Evolutionary conservation across 2,113 vertebrate genomes (phyloP), one percentile per base, ranked within the genome.

Genomic region (Danio rerio): DNA sequence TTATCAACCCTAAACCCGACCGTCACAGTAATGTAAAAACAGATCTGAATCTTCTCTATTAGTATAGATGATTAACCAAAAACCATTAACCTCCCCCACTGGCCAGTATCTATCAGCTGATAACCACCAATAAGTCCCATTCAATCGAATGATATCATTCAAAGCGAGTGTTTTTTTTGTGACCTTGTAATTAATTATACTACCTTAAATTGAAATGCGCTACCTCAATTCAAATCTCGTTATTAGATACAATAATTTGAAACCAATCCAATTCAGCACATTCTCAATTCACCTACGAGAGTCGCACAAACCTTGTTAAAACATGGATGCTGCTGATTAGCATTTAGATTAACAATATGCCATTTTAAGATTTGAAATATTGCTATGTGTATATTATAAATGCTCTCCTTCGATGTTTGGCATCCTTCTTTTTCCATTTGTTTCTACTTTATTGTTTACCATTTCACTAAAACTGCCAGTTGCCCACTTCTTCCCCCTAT

Each of bases 291-390:
- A 20, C 7, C 10, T 18, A 61, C 0, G 58, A 61, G 21, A 20
- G 58, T n/a, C 58, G 21, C n/a, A 61, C 58, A 31, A 21, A 21
- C 58, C 58, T 5, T 61, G 18, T 11, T 72, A 65, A n/a, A 68
- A 78, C 12, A 66, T 56, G 16, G 53, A 81, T 75, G 79, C 79
- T 86, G 82, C 85, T 86, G 78, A 81, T 45, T 16, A 13, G 71
- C 63, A 69, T 69, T 69, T 72, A 62, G 61, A 31, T 31, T 31
- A 31, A 31, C 3, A 13, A 75, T 52, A 56, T 77, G 45, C 45
- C 43, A 5, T 6, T 69, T 78, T 59, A 82, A 82, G 83, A 88
- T 79, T 86, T 86, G 82, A 84, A 80, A 20, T 70, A 80, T 86
- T 88, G 79, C 42, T 85, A 70, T 63, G 31, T 82, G 52, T 73